Evolutionary conservation across 1,140 invertebrate species (phyloP).

Genomic region (Limonius californicus): DNA sequence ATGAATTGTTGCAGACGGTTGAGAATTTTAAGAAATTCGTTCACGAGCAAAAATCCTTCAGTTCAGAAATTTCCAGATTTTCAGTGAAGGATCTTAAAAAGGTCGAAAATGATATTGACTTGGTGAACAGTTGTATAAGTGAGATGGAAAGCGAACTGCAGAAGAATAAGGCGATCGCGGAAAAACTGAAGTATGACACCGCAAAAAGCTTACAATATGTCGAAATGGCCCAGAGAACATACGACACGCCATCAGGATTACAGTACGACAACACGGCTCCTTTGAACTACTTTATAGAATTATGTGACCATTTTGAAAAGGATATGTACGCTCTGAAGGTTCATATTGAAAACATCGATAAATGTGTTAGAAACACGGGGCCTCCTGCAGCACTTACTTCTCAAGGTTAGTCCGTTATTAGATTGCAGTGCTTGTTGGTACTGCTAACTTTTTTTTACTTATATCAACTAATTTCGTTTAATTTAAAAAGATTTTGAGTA

Average conservation of each 20-base stretch:
- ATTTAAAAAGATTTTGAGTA: too few species aligned
- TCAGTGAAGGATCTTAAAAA: conserved; percentile 41
- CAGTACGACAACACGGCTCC: conserved; percentile 76
- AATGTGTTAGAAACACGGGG: conserved; percentile 65
- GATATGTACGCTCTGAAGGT: conserved; percentile 65
- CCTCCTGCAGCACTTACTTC: conserved; percentile 63
- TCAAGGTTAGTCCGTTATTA: conserved; percentile 60
- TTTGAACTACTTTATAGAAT: conserved; percentile 66
- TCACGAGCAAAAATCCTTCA: conserved; percentile 75
- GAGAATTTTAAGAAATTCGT: conserved; percentile 70
- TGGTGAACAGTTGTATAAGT: conserved; percentile 45
- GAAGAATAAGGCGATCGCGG: conserved; percentile 60
- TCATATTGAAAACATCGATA: conserved; percentile 71
- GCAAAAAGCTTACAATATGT: conserved; percentile 68
- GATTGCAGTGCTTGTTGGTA: conserved; percentile 27
- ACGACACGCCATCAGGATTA: conserved; percentile 69
- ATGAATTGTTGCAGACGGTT: conserved; percentile 54
- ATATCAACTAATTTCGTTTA: not conserved
- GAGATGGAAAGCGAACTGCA: conserved; percentile 58
- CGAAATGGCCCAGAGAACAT: conserved; percentile 75
- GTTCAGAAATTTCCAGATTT: conserved; percentile 73
- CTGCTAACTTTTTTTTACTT: not conserved
- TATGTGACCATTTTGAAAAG: conserved; percentile 69
- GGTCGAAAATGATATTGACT: conserved; percentile 41
- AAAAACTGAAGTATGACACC: conserved; percentile 70